Evolutionary conservation across 2,888 invertebrate species (phyloP).

Genomic region (Tenthredo livida): DNA sequence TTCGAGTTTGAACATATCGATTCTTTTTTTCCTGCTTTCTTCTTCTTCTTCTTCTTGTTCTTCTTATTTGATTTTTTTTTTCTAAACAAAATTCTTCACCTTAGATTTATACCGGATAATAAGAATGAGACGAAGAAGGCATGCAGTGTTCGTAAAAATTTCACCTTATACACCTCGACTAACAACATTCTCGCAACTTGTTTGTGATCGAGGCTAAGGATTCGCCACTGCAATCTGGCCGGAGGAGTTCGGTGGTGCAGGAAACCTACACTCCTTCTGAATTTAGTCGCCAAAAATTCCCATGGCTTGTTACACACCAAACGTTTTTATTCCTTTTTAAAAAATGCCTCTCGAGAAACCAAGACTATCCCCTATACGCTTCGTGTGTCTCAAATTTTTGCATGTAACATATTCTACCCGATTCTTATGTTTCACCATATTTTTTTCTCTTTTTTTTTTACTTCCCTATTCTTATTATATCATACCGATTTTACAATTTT

Average conservation of each 20-base stretch:
- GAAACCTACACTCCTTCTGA: background rate
- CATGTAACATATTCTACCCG: background rate
- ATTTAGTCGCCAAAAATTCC: conserved; percentile 35
- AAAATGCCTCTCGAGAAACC: background rate
- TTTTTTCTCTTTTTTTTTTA: background rate
- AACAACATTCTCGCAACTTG: conserved; percentile 43
- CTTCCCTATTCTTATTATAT: background rate
- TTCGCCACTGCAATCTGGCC: background rate
- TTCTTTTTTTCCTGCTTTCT: background rate
- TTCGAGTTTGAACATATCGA: background rate
- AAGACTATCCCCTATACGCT: background rate
- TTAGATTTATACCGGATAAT: no score
- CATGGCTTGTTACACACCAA: conserved; percentile 4
- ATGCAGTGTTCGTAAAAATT: background rate
- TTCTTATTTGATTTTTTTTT: background rate
- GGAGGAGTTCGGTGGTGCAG: background rate
- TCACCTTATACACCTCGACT: background rate
- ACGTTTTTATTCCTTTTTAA: background rate
- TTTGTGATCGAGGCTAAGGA: background rate
- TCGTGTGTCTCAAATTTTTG: background rate
- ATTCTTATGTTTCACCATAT: background rate
- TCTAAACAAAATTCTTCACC: background rate
- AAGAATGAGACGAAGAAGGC: background rate
- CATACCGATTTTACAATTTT: no score
- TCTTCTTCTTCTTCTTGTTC: no score